These are phyloP conservation scores for Perca fluviatilis DNA, from an alignment of 2,113 vertebrate genomes.

Conservation along the genomic window DNA sequence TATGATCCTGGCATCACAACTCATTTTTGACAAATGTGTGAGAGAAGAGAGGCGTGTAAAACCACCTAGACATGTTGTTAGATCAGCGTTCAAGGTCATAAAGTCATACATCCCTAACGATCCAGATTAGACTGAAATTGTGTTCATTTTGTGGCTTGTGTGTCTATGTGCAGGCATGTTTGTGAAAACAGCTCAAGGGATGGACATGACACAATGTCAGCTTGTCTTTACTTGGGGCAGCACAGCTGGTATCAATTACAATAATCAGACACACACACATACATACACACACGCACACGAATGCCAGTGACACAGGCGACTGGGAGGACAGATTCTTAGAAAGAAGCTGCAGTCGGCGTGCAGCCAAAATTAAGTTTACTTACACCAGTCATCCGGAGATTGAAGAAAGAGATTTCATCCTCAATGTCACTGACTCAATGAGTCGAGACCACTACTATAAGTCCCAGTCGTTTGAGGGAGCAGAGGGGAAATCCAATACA, in stretches of 20 bases:
- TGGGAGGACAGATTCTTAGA: conserved; percentile 29
- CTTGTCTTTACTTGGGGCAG: conserved; percentile 34
- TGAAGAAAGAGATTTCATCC: conserved; percentile 37
- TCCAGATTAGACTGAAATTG: conserved; percentile 28
- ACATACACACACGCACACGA: conserved; percentile 57
- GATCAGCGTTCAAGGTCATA: conserved; percentile 51
- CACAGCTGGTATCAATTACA: conserved; percentile 70
- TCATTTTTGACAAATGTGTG: not conserved
- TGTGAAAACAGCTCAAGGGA: conserved; percentile 46
- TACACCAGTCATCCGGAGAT: conserved; percentile 28
- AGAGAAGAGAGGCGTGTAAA: not conserved
- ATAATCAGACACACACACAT: conserved; percentile 60
- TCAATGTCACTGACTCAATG: conserved; percentile 48
- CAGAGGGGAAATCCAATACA: conserved; percentile 13
- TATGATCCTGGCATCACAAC: conserved; percentile 11
- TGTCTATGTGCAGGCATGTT: conserved; percentile 21
- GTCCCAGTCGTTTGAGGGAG: conserved; percentile 2
- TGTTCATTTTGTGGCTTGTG: conserved; percentile 13
- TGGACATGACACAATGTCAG: conserved; percentile 32
- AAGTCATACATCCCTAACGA: conserved; percentile 15
- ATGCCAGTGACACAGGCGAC: conserved; percentile 47
- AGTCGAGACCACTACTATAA: conserved; percentile 24
- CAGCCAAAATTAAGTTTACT: conserved; percentile 45
- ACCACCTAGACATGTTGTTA: conserved; percentile 2
- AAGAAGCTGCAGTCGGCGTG: conserved; percentile 19